phyloP scores from a whole-genome alignment of 2,888 invertebrate species.

The Yponomeuta sedellus region DNA sequence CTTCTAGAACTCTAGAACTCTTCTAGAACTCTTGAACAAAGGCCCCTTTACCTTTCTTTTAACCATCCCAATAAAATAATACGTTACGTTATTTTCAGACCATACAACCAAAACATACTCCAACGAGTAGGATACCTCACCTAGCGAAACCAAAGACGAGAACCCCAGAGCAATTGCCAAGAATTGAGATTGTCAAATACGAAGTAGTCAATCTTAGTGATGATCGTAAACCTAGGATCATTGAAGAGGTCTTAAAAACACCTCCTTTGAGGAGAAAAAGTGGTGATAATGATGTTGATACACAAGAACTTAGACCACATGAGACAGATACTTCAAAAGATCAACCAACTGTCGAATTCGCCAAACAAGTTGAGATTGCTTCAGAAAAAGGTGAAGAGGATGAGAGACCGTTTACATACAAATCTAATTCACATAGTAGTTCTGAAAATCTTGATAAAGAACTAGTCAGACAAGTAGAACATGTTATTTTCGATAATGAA shows the following conservation, averaged over 20 bases:
- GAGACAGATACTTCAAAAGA: slow-evolving; percentile 12
- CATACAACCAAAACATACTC: slow-evolving; percentile 26
- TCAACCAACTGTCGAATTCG: slow-evolving; percentile 18
- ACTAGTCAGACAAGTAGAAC: neutral
- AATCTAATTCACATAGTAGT: neutral
- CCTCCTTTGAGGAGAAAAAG: neutral
- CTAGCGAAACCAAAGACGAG: neutral
- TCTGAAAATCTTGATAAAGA: neutral
- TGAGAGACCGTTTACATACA: neutral
- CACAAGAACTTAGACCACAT: neutral
- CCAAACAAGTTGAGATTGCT: neutral
- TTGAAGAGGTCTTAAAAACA: slow-evolving; percentile 27
- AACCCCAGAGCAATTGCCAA: neutral
- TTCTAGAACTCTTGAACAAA: too few relatives aligned
- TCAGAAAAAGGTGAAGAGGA: neutral
- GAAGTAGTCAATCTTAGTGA: neutral
- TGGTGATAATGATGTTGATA: neutral
- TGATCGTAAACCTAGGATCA: slow-evolving; percentile 35
- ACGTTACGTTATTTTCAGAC: slow-evolving; percentile 25
- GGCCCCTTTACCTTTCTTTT: too few relatives aligned
- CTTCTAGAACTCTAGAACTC: too few relatives aligned
- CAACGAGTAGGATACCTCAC: slow-evolving; percentile 21
- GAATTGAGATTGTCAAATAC: neutral
- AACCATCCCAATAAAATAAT: too few relatives aligned
- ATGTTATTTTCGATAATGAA: neutral